Percentiles rank a stretch among this genome's conserved stretches.
These are phyloP conservation scores for Trochalopteron elliotii DNA, from an alignment of 2,113 vertebrate species.

Conservation along the genomic window DNA sequence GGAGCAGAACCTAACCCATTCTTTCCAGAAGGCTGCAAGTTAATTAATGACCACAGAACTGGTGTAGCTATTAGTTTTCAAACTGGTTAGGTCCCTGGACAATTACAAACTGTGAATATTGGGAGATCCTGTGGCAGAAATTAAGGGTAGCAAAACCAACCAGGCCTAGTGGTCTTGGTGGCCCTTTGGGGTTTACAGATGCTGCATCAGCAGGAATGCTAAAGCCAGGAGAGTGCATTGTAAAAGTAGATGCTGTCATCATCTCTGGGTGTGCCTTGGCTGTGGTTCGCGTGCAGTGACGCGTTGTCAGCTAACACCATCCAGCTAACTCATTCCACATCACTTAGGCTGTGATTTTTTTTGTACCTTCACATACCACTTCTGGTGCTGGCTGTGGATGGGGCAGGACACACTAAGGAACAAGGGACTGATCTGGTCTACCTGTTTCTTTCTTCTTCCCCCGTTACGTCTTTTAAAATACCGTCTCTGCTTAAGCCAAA, in stretches of 20 bases:
- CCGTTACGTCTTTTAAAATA: background rate
- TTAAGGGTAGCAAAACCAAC: background rate
- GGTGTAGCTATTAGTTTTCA: background rate
- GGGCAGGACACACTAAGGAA: background rate
- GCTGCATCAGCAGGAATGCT: background rate
- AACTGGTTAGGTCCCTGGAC: background rate
- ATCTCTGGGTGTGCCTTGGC: background rate
- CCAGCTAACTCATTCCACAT: background rate
- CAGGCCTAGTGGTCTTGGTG: background rate
- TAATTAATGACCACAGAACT: background rate
- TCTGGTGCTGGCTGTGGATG: background rate
- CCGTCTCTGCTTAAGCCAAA: background rate
- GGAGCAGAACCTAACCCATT: background rate
- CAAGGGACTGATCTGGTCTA: background rate
- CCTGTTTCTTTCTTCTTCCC: background rate
- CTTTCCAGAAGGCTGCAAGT: background rate
- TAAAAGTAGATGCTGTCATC: constrained; percentile 1
- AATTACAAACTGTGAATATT: background rate
- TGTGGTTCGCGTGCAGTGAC: background rate
- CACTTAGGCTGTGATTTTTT: background rate
- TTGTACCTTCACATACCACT: background rate
- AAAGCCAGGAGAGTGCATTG: background rate
- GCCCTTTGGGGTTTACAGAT: background rate
- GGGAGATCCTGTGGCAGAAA: background rate
- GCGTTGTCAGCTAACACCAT: background rate